Percentiles rank a stretch among this genome's conserved stretches.
Evolutionary conservation across 2,797 vertebrate genomes (phyloP).

Genomic region (Apogon talboti): DNA sequence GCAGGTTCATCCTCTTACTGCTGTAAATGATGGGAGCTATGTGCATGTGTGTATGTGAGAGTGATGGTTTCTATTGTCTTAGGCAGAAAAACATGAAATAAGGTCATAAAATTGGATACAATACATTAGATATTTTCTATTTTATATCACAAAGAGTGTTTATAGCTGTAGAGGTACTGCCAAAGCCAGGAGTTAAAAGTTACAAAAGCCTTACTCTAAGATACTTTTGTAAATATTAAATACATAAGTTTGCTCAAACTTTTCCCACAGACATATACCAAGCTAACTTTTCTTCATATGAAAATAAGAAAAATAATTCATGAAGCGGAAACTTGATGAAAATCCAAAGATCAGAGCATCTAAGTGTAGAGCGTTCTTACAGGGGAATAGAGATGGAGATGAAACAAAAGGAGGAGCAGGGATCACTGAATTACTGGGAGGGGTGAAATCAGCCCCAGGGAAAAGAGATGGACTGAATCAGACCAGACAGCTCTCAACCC

Average conservation of each 20-base stretch:
- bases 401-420: constrained; percentile 68
- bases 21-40: constrained; percentile 11
- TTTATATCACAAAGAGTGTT: not conserved
- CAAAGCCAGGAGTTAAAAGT: constrained; percentile 11
- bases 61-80: not conserved
- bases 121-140: no score
- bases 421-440: constrained; percentile 71
- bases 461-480: constrained; percentile 79
- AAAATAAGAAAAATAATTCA: constrained; percentile 84
- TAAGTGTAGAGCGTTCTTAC: constrained; percentile 77
- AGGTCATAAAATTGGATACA: no score
- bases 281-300: constrained; percentile 82
- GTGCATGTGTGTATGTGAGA: constrained; percentile 12
- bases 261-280: constrained; percentile 38
- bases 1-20: constrained; percentile 53
- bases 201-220: constrained; percentile 8
- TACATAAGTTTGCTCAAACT: constrained; percentile 64
- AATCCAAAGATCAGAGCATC: constrained; percentile 84
- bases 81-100: not conserved
- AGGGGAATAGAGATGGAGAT: constrained; percentile 68
- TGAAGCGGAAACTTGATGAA: constrained; percentile 83
- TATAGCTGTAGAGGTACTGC: not conserved
- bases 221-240: constrained; percentile 67
- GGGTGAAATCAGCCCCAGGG: constrained; percentile 66
- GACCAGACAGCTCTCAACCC: constrained; percentile 75